Evolutionary conservation across 2,888 invertebrate genomes (phyloP), one percentile per base, ranked within the genome.

Genomic region (Megamerina dolium): DNA sequence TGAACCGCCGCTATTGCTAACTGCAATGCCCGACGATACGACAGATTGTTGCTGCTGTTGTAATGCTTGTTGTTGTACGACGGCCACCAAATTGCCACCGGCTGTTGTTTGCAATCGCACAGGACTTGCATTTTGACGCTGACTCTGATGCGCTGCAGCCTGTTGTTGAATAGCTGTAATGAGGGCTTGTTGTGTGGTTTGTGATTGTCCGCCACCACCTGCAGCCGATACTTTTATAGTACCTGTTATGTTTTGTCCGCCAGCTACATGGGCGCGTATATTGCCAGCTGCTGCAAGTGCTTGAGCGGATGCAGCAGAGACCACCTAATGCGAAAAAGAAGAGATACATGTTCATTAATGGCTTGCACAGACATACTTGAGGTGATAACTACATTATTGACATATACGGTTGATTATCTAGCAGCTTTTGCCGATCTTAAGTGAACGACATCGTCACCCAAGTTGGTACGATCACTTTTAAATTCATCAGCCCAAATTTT

Each of bases 51-150:
- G 52, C 30, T 55, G 51, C 43, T 61, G 57, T 30, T 59, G 55
- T 26, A 71, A 59, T 3, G 63, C 67, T 41, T 75, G 73, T 50
- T 78, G 78, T 8, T 79, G 76, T 12, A 76, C 73, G 14, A 81
- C 80, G 4, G 79, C 76, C 8, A 82, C 73, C 19, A 78, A 63
- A 23, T 77, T 77, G 6, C 75, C 73, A 27, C 74, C 64, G 41
- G 66, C 68, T 39, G 64, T 73, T 17, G 79, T 74, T 63, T 81
- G 77, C 49, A 80, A 72, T 38, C 78, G 75, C 19, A 81, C 80
- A 45, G 79, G 82, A 60, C 78, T 80, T 4, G 75, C 69, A 50
- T 72, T 75, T 54, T 78, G 77, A 2, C 77, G 65, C 66, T 73
- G 78, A 59, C 72, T 76, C 52, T 73, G 76, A 55, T 73, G 76